Evolutionary conservation across 2,888 invertebrate genomes (phyloP).

Genomic region (Tiliacea citrago): DNA sequence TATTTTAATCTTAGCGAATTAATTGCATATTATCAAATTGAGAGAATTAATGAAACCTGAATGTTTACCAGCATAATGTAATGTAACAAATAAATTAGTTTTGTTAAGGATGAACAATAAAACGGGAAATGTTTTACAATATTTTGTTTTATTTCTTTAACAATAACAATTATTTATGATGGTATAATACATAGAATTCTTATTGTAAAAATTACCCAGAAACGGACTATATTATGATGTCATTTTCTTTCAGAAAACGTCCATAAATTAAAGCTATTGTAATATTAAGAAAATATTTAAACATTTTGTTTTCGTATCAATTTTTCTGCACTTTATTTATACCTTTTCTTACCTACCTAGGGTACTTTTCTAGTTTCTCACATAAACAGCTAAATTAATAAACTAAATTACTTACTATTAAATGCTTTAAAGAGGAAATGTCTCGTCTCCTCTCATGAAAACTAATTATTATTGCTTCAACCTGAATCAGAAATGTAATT

Average conservation of each 20-base stretch:
- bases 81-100: conserved; percentile 82
- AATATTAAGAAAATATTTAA: neutral
- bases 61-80: conserved; percentile 86
- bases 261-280: neutral
- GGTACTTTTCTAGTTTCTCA: neutral
- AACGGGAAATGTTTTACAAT: conserved; percentile 81
- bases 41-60: conserved; percentile 70
- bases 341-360: neutral
- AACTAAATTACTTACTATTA: neutral
- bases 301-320: neutral
- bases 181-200: neutral
- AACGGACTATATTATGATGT: neutral
- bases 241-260: conserved; percentile 12
- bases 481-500: neutral
- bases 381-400: neutral
- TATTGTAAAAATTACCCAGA: neutral
- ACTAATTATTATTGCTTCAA: neutral
- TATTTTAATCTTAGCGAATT: conserved; percentile 59
- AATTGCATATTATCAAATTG: conserved; percentile 68
- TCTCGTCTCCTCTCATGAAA: neutral
- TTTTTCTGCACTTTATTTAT: no score
- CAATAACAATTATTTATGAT: neutral
- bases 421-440: neutral
- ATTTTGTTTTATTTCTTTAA: conserved; percentile 74
- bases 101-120: conserved; percentile 85